Evolutionary conservation across 2,888 invertebrate genomes (phyloP), one percentile per base, ranked within the genome.

Genomic region (Mythimna loreyi): DNA sequence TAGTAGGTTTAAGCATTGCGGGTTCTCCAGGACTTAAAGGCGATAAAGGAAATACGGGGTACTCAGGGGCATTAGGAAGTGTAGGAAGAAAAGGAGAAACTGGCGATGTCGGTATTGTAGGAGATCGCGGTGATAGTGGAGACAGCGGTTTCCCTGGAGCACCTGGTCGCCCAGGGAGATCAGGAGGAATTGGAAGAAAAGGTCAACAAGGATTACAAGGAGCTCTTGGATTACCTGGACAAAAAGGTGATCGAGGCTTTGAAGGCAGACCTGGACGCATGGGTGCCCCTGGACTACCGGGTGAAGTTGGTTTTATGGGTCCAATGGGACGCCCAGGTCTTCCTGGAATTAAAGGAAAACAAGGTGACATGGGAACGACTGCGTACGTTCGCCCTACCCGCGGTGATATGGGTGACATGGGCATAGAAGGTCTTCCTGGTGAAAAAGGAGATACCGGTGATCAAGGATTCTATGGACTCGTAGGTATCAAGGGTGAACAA

Each of bases 1-100:
- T 89, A 23, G 82, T 93, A 52, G 98, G 98, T 40, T 72, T 81
- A 21, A 90, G 91, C 73, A 43, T 67, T 58, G 30, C 66, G 45
- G 98, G 96, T 52, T 75, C 75, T 83, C 77, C 87, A 19, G 98
- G 98, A 67, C 92, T 94, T 63, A 94, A 95, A 62, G 98, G 98
- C 68, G 95, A 96, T 55, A 92, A 92, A 57, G 98, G 98, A 79
- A 93, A 96, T 21, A 87, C 92, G 3, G 98, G 98, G 67, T 87
- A 76, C 73, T 88, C 90, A 67, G 97, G 96, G 56, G 90, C 88
- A 80, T 83, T 86, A 23, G 97, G 97, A 21, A 70, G 89, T 11
- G 64, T 88, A 40, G 97, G 97, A 53, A 75, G 84, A 36, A 93
- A 92, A 72, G 98, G 98, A 53, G 87, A 92, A 30, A 87, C 84